A percentile compares a stretch with the other conserved stretches of the same genome.
Conservation (phyloP, 2,888 invertebrate species). For the Macrophya alboannulata region DNA sequence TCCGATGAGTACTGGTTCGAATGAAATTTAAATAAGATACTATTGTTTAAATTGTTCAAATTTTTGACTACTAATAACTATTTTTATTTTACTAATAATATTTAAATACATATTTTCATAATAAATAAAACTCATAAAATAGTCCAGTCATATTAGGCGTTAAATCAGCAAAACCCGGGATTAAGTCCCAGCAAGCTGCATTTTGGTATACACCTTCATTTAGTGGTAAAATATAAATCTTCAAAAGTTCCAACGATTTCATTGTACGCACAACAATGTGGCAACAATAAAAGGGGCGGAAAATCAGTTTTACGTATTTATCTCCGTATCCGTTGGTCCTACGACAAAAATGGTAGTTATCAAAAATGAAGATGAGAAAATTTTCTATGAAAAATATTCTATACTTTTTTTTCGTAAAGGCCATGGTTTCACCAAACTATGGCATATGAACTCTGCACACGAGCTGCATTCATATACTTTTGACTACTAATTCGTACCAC, state of each 20-base stretch:
- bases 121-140: background rate
- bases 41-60: conserved; percentile 4
- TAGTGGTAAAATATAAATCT: background rate
- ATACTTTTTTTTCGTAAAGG: background rate
- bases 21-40: conserved; percentile 55
- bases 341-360: conserved; percentile 25
- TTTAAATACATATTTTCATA: too few relatives aligned
- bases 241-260: conserved; percentile 24
- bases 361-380: conserved; percentile 6
- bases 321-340: conserved; percentile 35
- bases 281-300: conserved; percentile 19
- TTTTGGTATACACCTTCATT: conserved; percentile 14
- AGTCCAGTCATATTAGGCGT: conserved; percentile 2
- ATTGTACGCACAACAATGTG: conserved; percentile 29
- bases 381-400: conserved; percentile 10
- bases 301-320: conserved; percentile 20
- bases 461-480: background rate
- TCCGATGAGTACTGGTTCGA: conserved; percentile 72
- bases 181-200: conserved; percentile 24
- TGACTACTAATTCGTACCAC: background rate
- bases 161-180: background rate
- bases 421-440: conserved; percentile 11
- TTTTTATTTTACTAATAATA: conserved; percentile 3
- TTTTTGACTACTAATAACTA: conserved; percentile 49
- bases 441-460: background rate